phyloP scores from a whole-genome alignment of 2,888 invertebrate genomes.

The Idaea straminata region DNA sequence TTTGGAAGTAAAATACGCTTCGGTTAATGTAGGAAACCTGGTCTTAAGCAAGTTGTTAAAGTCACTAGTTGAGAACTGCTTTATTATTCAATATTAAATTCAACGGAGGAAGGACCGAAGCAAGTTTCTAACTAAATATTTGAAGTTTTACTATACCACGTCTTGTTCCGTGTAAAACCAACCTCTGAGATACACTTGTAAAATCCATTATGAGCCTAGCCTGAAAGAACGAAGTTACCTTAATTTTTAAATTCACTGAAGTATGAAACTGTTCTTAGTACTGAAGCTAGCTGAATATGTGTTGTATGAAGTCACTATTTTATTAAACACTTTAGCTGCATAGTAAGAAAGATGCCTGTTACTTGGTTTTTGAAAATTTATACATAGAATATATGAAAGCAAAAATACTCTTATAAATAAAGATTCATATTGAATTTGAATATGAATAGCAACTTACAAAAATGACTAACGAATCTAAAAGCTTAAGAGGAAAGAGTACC shows the following conservation, averaged over 20 bases:
- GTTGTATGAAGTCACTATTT: background rate
- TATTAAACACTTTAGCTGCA: background rate
- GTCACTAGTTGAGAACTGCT: constrained; percentile 71
- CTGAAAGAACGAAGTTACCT: constrained; percentile 11
- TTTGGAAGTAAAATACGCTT: constrained; percentile 35
- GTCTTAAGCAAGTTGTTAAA: constrained; percentile 70
- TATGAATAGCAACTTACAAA: too few relatives aligned
- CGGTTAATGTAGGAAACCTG: constrained; percentile 64
- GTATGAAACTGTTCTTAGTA: background rate
- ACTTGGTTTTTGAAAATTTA: background rate
- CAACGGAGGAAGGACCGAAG: constrained; percentile 65
- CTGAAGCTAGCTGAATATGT: background rate
- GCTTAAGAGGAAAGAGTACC: too few relatives aligned
- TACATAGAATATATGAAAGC: too few relatives aligned
- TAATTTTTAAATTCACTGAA: constrained; percentile 6
- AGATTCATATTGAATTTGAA: too few relatives aligned
- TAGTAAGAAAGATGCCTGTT: background rate
- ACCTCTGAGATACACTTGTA: constrained; percentile 35
- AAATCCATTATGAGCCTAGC: constrained; percentile 20
- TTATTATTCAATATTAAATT: constrained; percentile 79
- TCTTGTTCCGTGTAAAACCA: constrained; percentile 39
- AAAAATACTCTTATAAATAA: too few relatives aligned
- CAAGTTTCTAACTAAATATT: constrained; percentile 76
- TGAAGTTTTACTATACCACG: constrained; percentile 64
- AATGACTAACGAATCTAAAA: too few relatives aligned